A percentile compares a stretch with the other conserved stretches of the same genome.
Evolutionary conservation across 2,797 vertebrate species (phyloP).

Genomic region (Xenops minutus): DNA sequence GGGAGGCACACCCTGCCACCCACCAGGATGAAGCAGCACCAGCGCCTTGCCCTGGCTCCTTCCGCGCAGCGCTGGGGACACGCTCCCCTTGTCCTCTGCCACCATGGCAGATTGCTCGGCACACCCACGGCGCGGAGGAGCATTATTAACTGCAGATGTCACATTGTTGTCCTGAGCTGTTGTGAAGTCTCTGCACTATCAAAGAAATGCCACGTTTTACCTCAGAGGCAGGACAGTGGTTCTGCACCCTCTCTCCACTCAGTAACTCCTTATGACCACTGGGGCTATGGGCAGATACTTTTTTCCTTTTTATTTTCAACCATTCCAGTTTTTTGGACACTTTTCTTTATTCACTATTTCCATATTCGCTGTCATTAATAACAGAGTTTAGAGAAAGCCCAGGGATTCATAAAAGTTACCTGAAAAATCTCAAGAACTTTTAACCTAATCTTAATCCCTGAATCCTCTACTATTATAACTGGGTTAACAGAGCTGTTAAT

Average conservation of each 20-base stretch:
- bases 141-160: background rate
- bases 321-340: background rate
- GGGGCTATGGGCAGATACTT: background rate
- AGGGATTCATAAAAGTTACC: background rate
- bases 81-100: background rate
- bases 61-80: fast-evolving
- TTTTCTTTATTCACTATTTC: background rate
- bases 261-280: background rate
- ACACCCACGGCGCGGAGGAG: background rate
- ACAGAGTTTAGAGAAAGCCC: background rate
- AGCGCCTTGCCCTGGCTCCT: background rate
- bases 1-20: background rate
- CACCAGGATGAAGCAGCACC: background rate
- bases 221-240: background rate
- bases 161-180: background rate
- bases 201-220: background rate
- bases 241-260: background rate
- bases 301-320: background rate
- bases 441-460: background rate
- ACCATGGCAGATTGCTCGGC: background rate
- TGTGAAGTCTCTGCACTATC: background rate
- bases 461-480: background rate
- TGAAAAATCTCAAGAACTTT: background rate
- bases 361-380: background rate
- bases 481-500: background rate